Evolutionary conservation across 2,113 vertebrate genomes (phyloP).

Genomic region (Oxyruncus cristatus): DNA sequence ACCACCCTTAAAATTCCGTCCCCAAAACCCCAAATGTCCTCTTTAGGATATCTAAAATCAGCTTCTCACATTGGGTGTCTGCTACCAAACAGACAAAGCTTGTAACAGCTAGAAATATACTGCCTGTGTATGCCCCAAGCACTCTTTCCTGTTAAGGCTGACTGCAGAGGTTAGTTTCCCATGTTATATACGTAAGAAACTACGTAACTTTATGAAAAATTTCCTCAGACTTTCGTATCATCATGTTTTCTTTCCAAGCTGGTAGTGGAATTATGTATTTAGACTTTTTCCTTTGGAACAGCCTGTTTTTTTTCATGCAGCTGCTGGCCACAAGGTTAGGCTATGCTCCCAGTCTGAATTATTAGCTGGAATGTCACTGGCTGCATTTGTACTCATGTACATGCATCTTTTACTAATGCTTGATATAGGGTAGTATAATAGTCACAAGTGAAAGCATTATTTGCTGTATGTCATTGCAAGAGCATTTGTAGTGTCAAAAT

Average conservation of each 20-base stretch:
- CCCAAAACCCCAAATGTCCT: not conserved
- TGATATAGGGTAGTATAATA: not conserved
- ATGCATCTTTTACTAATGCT: not conserved
- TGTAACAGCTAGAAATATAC: not conserved
- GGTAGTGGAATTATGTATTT: not conserved
- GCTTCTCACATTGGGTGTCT: not conserved
- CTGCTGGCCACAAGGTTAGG: not conserved
- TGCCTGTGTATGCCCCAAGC: not conserved
- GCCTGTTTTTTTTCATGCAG: not conserved
- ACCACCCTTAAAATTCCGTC: not conserved
- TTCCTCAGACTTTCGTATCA: not conserved
- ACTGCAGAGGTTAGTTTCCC: not conserved
- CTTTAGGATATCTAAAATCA: not conserved
- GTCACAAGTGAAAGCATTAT: not conserved
- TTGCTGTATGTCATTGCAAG: not conserved
- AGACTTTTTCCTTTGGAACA: not conserved
- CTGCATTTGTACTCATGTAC: not conserved
- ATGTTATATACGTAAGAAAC: not conserved
- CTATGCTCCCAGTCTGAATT: not conserved
- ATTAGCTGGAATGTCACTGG: not conserved
- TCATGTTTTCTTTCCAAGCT: not conserved
- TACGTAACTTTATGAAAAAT: not conserved
- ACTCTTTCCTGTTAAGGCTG: not conserved
- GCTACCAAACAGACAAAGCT: not conserved
- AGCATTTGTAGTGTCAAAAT: not conserved